Percentiles rank a stretch among this genome's conserved stretches.
Conservation (phyloP, 2,113 vertebrate genomes). For the Ceyx margarethae region DNA sequence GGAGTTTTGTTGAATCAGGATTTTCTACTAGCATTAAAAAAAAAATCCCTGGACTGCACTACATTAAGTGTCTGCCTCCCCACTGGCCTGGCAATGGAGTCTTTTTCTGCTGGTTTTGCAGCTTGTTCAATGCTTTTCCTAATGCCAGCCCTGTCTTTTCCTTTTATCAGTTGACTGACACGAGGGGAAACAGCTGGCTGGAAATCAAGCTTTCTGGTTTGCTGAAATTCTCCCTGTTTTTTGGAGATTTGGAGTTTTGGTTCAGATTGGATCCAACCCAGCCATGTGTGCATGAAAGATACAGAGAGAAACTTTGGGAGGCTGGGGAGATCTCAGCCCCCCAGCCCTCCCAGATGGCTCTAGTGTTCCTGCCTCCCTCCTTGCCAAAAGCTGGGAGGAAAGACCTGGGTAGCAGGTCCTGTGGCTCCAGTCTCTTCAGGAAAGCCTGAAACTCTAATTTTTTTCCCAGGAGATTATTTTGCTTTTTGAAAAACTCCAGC, state of each 20-base stretch:
- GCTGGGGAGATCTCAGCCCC: background rate
- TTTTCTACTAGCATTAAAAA: constrained; percentile 11
- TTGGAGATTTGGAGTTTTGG: constrained; percentile 23
- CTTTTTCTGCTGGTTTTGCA: constrained; percentile 57
- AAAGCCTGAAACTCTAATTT: background rate
- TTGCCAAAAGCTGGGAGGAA: background rate
- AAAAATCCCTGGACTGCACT: background rate
- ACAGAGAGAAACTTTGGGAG: background rate
- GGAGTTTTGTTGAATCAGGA: constrained; percentile 15
- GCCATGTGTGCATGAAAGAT: background rate
- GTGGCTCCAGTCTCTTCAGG: background rate
- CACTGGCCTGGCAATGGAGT: background rate
- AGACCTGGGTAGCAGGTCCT: rapidly evolving
- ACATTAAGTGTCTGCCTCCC: constrained; percentile 16
- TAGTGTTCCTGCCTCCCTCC: background rate
- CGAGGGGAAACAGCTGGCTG: constrained; percentile 39
- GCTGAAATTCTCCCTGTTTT: constrained; percentile 28
- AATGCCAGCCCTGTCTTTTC: constrained; percentile 26
- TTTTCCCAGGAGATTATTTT: background rate
- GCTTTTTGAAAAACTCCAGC: background rate
- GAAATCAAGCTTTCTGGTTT: constrained; percentile 32
- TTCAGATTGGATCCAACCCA: constrained; percentile 29
- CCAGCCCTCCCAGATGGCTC: rapidly evolving
- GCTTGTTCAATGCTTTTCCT: constrained; percentile 16
- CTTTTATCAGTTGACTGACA: constrained; percentile 52